Percentiles rank a stretch among this genome's conserved stretches.
Conservation (phyloP, 2,113 vertebrate species). For the Hemiprocne comata region DNA sequence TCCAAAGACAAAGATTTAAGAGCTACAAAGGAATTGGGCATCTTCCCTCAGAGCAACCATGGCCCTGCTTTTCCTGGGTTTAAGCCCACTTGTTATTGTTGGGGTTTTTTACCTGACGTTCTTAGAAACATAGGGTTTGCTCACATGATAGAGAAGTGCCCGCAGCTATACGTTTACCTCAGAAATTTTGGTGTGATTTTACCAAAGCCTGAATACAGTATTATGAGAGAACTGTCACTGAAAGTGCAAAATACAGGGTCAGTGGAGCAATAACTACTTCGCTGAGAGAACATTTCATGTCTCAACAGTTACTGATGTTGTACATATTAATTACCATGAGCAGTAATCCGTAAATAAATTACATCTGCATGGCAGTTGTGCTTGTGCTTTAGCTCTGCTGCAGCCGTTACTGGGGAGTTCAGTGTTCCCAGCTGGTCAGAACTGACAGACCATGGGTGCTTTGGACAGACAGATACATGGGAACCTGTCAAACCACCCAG, state of each 20-base stretch:
- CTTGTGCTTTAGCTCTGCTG: neutral
- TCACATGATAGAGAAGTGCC: neutral
- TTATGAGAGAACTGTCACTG: neutral
- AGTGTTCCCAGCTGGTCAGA: neutral
- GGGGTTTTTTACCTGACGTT: neutral
- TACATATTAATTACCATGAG: conserved; percentile 41
- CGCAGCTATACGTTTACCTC: neutral
- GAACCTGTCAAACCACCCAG: neutral
- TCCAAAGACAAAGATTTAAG: neutral
- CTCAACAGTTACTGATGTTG: conserved; percentile 20
- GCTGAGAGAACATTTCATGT: conserved; percentile 27
- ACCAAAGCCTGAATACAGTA: neutral
- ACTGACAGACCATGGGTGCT: accelerated
- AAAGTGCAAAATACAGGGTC: conserved; percentile 28
- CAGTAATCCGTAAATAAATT: conserved; percentile 47
- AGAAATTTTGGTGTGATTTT: neutral
- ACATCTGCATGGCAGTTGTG: neutral
- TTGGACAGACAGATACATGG: neutral
- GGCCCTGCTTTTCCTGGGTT: neutral
- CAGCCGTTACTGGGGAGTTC: neutral
- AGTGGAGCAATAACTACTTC: conserved; percentile 22
- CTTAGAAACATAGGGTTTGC: neutral
- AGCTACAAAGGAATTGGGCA: neutral
- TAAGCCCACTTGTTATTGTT: neutral
- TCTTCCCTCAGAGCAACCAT: neutral